Percentiles rank a stretch among this genome's conserved stretches.
Evolutionary conservation across 64 coral and sea anemone genomes (phyloP).

Genomic region (Montipora capricornis): DNA sequence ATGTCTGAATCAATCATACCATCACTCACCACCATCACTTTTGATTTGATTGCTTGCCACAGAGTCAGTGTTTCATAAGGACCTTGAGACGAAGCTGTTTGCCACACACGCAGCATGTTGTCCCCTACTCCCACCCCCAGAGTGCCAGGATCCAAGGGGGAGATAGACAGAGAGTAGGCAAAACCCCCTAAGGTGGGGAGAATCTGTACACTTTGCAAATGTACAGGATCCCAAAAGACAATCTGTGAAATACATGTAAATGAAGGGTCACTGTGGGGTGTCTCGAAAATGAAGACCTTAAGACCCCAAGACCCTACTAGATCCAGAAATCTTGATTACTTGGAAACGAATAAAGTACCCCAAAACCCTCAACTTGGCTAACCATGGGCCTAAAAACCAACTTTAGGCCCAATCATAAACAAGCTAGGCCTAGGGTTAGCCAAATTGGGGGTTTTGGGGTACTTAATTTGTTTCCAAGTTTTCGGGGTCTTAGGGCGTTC

Average conservation of each 20-base stretch:
- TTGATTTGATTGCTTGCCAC: constrained; percentile 95
- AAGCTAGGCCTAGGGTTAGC: no score
- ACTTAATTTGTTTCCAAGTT: no score
- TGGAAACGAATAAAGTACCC: no score
- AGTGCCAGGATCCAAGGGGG: constrained; percentile 87
- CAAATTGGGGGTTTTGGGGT: no score
- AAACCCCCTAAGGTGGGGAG: constrained; percentile 94
- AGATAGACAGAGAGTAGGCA: constrained; percentile 82
- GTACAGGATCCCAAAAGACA: constrained; percentile 80
- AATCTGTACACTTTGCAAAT: constrained; percentile 34
- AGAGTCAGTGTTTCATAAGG: constrained; percentile 77
- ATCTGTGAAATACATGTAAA: constrained; percentile 51
- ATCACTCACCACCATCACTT: constrained; percentile 92
- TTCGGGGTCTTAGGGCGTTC: no score
- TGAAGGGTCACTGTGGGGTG: no score
- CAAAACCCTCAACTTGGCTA: no score
- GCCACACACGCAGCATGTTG: constrained; percentile 96
- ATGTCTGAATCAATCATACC: not conserved
- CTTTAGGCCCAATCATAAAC: no score
- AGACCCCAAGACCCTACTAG: no score
- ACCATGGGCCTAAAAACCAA: no score
- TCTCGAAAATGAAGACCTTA: no score
- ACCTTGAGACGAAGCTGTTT: constrained; percentile 31
- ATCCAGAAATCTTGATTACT: no score
- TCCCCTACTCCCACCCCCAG: constrained; percentile 94